Evolutionary conservation across 2,888 invertebrate species (phyloP).

Genomic region (Agapostemon virescens): DNA sequence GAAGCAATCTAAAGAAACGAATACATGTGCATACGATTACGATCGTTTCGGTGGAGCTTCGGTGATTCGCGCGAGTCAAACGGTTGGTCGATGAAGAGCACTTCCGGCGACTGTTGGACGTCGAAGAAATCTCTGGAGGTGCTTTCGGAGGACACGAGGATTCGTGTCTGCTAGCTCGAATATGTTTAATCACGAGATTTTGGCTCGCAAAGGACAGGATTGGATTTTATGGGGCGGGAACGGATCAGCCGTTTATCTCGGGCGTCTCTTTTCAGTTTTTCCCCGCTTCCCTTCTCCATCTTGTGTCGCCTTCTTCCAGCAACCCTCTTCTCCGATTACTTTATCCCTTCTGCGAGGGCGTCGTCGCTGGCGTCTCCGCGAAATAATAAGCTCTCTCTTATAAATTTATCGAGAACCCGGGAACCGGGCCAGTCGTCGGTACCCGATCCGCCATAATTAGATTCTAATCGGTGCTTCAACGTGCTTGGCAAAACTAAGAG

Average conservation of each 20-base stretch:
- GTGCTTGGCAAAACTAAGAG: too few species aligned
- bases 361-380: conserved; percentile 70
- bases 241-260: conserved; percentile 79
- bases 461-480: not conserved
- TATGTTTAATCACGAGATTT: conserved; percentile 76
- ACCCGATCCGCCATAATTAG: not conserved
- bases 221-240: conserved; percentile 74
- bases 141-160: conserved; percentile 3
- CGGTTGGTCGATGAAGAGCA: not conserved
- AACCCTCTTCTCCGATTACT: conserved; percentile 71
- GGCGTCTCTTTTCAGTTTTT: conserved; percentile 79
- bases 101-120: not conserved
- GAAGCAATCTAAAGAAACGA: not conserved
- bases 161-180: conserved; percentile 56
- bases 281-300: conserved; percentile 59
- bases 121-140: conserved; percentile 4
- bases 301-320: conserved; percentile 57
- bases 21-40: not conserved
- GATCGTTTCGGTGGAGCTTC: not conserved
- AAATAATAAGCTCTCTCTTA: conserved; percentile 77
- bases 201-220: conserved; percentile 72
- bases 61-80: not conserved
- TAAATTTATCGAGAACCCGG: conserved; percentile 65
- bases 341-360: conserved; percentile 72
- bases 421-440: conserved; percentile 25